A percentile compares a stretch with the other conserved stretches of the same genome.
phyloP scores from a whole-genome alignment of 2,113 vertebrate species.

The Hypanus sabinus region DNA sequence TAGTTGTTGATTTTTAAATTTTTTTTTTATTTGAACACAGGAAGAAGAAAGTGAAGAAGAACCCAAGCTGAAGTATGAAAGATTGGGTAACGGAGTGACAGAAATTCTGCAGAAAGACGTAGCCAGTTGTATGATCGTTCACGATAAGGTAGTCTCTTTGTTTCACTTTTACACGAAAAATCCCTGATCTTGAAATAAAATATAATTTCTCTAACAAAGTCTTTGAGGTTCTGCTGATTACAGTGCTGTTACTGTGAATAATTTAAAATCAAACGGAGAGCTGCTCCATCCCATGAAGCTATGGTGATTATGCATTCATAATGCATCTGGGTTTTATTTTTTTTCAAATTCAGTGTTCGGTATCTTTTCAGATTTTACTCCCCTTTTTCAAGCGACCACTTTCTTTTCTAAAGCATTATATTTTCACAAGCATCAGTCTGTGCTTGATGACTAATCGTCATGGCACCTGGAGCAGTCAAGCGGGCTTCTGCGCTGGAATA shows the following conservation, averaged over 20 bases:
- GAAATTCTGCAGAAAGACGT: constrained; percentile 94
- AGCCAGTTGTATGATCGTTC: constrained; percentile 94
- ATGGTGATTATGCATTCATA: not conserved
- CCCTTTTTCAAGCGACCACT: constrained; percentile 37
- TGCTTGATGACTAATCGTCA: constrained; percentile 72
- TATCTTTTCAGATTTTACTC: constrained; percentile 53
- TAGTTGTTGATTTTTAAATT: not conserved
- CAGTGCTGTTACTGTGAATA: not conserved
- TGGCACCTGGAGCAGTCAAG: constrained; percentile 80
- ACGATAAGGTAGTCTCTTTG: constrained; percentile 79
- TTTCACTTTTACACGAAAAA: constrained; percentile 25
- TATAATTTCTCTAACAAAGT: not conserved
- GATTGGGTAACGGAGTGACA: constrained; percentile 87
- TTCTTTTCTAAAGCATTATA: constrained; percentile 54
- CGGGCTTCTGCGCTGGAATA: constrained; percentile 75
- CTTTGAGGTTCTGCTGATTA: not conserved
- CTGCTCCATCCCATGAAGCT: not conserved
- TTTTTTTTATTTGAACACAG: constrained; percentile 51
- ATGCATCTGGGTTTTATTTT: not conserved
- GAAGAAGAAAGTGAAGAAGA: constrained; percentile 97
- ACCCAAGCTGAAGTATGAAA: constrained; percentile 93
- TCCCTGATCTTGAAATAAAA: constrained; percentile 10
- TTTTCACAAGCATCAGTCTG: constrained; percentile 72
- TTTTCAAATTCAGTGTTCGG: not conserved
- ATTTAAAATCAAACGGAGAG: not conserved